phyloP scores from a whole-genome alignment of 2,113 vertebrate genomes.

The Oreochromis niloticus region DNA sequence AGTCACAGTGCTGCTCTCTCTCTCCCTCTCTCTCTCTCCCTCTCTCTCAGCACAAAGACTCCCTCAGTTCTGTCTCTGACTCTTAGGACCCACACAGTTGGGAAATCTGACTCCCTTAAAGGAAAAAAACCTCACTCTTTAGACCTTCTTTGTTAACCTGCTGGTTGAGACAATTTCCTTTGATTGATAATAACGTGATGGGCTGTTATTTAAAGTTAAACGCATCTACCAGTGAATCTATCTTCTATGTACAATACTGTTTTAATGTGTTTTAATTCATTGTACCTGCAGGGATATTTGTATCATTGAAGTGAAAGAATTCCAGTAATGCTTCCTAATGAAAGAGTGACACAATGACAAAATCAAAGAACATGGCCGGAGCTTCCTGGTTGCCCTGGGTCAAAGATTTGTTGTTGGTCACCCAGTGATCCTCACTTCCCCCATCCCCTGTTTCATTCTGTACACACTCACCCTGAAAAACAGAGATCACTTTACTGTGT shows the following conservation, averaged over 20 bases:
- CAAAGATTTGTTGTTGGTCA: not conserved
- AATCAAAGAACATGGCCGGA: not conserved
- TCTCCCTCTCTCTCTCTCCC: slow-evolving; percentile 1
- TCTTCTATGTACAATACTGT: not conserved
- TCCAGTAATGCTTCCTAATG: not conserved
- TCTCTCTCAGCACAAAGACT: slow-evolving; percentile 56
- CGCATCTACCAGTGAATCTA: not conserved
- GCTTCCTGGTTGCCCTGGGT: not conserved
- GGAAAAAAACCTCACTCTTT: slow-evolving; percentile 24
- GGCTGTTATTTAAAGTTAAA: not conserved
- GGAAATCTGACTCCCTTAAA: slow-evolving; percentile 58
- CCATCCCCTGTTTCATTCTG: not conserved
- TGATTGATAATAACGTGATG: not conserved
- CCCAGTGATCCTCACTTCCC: not conserved
- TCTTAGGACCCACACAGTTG: slow-evolving; percentile 32
- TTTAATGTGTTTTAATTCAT: not conserved
- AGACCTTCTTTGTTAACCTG: slow-evolving; percentile 23
- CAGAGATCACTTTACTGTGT: not conserved
- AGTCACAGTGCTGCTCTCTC: slow-evolving; percentile 25
- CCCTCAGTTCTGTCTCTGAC: slow-evolving; percentile 53
- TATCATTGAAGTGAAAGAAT: not conserved
- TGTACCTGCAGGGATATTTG: not conserved
- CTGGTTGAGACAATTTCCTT: not conserved
- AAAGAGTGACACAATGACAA: not conserved
- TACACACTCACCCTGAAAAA: not conserved